Conservation (phyloP, 1,140 invertebrate species). For the Rhynchophorus ferrugineus region DNA sequence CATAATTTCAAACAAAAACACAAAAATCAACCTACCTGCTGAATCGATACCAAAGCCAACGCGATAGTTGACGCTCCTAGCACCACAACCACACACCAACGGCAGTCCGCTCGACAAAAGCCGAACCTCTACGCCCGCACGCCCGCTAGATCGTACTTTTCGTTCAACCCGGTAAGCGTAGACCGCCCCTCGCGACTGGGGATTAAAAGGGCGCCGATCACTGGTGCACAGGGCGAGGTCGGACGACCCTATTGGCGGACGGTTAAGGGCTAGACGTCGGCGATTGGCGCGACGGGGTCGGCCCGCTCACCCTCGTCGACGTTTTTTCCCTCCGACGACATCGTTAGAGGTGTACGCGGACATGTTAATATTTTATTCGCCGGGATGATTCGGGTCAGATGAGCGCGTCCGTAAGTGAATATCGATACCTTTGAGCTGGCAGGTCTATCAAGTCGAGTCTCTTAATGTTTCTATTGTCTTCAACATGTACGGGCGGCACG, state of each 20-base stretch:
- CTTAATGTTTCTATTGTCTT: too few species aligned
- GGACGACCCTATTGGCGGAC: conserved; percentile 26
- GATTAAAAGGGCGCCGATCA: conserved; percentile 38
- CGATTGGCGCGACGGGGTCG: conserved; percentile 27
- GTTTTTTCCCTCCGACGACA: too few species aligned
- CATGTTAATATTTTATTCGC: conserved; percentile 15
- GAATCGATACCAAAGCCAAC: too few species aligned
- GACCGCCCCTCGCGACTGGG: conserved; percentile 27
- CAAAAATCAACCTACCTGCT: neutral
- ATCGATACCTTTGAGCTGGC: too few species aligned
- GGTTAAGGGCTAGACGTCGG: conserved; percentile 17
- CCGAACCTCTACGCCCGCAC: conserved; percentile 1
- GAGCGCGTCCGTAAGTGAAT: too few species aligned
- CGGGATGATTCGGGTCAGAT: too few species aligned
- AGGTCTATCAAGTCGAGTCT: too few species aligned
- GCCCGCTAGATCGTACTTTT: neutral
- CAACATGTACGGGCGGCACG: too few species aligned
- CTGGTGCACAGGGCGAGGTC: conserved; percentile 25
- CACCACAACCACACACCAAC: neutral
- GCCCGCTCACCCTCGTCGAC: conserved; percentile 33
- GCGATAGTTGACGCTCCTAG: neutral
- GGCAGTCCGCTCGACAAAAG: neutral
- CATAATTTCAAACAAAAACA: too few species aligned
- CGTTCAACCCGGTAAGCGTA: conserved; percentile 20
- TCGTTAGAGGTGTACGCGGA: too few species aligned